These are phyloP conservation scores for Scortum barcoo DNA, from an alignment of 2,113 vertebrate genomes.

Conservation along the genomic window DNA sequence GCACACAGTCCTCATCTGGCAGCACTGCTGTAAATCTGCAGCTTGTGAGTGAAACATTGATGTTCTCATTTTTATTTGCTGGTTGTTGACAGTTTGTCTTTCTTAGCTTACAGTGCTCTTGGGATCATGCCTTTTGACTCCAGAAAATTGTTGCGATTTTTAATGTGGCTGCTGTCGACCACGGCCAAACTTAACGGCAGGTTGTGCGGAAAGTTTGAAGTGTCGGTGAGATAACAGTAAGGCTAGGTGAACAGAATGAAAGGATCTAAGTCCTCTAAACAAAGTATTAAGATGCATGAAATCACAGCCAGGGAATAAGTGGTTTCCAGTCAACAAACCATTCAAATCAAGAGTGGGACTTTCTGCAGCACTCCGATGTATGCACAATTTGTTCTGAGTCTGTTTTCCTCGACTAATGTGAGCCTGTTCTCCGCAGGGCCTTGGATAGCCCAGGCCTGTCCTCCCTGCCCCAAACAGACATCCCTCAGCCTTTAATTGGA, in stretches of 20 bases:
- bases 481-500: conserved; percentile 78
- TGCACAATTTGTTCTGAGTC: conserved; percentile 64
- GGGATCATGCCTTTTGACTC: background rate
- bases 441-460: conserved; percentile 60
- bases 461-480: conserved; percentile 64
- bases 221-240: background rate
- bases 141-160: background rate
- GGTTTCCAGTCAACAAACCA: conserved; percentile 42
- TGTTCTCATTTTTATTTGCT: conserved; percentile 27
- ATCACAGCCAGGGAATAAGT: conserved; percentile 29
- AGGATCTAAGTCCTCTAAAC: background rate
- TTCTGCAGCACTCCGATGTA: conserved; percentile 45
- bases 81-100: conserved; percentile 14
- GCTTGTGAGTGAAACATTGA: conserved; percentile 30
- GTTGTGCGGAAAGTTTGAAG: background rate
- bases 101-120: background rate
- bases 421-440: conserved; percentile 66
- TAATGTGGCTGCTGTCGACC: background rate
- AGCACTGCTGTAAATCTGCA: conserved; percentile 24
- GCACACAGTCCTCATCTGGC: conserved; percentile 2
- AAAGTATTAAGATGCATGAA: conserved; percentile 7
- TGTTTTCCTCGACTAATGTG: conserved; percentile 71
- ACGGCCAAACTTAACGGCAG: background rate
- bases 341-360: conserved; percentile 55
- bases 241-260: background rate